Evolutionary conservation across 2,888 invertebrate species (phyloP).

Genomic region (Frankliniella intonsa): DNA sequence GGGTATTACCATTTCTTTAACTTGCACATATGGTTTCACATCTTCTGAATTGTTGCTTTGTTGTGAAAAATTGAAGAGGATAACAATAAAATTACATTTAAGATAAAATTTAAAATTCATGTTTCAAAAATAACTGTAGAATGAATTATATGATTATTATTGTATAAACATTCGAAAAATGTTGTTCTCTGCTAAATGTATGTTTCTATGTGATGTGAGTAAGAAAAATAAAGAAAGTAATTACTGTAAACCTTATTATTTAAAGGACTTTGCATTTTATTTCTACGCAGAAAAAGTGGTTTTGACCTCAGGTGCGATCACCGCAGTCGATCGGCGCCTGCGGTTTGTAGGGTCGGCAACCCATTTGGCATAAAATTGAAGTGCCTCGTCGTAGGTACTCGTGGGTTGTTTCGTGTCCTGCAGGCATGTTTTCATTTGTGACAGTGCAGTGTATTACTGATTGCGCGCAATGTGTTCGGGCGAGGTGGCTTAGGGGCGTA

Average conservation of each 20-base stretch:
- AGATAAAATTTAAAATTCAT: conserved; percentile 18
- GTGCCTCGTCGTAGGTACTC: no score
- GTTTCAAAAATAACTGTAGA: conserved; percentile 25
- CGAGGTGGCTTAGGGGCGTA: no score
- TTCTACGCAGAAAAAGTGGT: no score
- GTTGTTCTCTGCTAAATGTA: conserved; percentile 26
- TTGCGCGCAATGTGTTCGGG: no score
- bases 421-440: no score
- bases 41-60: conserved; percentile 23
- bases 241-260: conserved; percentile 21
- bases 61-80: conserved; percentile 20
- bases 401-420: no score
- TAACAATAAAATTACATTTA: conserved; percentile 24
- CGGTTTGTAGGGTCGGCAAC: no score
- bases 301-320: no score
- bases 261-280: background rate
- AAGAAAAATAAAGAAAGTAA: conserved; percentile 26
- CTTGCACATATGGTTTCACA: conserved; percentile 25
- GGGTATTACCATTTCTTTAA: conserved; percentile 23
- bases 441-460: no score
- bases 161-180: conserved; percentile 25
- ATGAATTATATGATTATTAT: conserved; percentile 27
- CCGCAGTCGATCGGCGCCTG: no score
- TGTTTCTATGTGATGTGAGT: conserved; percentile 26
- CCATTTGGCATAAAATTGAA: no score